Evolutionary conservation across 2,797 vertebrate genomes (phyloP).

Genomic region (Lagocephalus sceleratus): DNA sequence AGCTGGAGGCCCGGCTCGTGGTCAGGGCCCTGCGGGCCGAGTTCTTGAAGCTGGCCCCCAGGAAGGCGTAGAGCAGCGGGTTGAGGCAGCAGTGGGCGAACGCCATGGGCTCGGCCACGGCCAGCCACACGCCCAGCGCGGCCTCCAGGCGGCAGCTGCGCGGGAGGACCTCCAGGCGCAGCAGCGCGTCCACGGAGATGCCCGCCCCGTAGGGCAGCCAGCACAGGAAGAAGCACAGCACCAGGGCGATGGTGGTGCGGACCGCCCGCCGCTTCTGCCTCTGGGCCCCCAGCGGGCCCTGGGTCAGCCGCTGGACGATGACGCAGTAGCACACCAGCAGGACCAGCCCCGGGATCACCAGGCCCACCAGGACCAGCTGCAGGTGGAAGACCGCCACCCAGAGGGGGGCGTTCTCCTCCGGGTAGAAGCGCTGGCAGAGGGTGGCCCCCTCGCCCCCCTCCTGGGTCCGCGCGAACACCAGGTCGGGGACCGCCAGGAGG

Average conservation of each 20-base stretch:
- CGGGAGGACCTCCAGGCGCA: slow-evolving; percentile 82
- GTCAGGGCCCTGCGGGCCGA: slow-evolving; percentile 91
- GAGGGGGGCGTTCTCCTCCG: slow-evolving; percentile 56
- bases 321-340: slow-evolving; percentile 94
- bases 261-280: slow-evolving; percentile 94
- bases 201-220: slow-evolving; percentile 93
- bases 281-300: slow-evolving; percentile 90
- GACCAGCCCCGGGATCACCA: slow-evolving; percentile 89
- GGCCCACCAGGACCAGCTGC: slow-evolving; percentile 91
- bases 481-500: slow-evolving; percentile 89
- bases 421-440: slow-evolving; percentile 88
- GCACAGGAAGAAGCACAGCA: slow-evolving; percentile 94
- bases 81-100: slow-evolving; percentile 98
- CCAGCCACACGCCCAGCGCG: slow-evolving; percentile 84
- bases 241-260: slow-evolving; percentile 91
- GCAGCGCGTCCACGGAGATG: slow-evolving; percentile 87
- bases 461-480: slow-evolving; percentile 84
- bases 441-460: slow-evolving; percentile 72
- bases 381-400: slow-evolving; percentile 90
- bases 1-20: slow-evolving; percentile 88
- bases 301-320: slow-evolving; percentile 90
- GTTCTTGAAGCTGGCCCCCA: slow-evolving; percentile 96
- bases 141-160: slow-evolving; percentile 84
- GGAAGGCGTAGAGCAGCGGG: slow-evolving; percentile 95
- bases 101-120: slow-evolving; percentile 90